These are phyloP conservation scores for Istiophorus platypterus DNA, from an alignment of 2,113 vertebrate species.

Conservation along the genomic window DNA sequence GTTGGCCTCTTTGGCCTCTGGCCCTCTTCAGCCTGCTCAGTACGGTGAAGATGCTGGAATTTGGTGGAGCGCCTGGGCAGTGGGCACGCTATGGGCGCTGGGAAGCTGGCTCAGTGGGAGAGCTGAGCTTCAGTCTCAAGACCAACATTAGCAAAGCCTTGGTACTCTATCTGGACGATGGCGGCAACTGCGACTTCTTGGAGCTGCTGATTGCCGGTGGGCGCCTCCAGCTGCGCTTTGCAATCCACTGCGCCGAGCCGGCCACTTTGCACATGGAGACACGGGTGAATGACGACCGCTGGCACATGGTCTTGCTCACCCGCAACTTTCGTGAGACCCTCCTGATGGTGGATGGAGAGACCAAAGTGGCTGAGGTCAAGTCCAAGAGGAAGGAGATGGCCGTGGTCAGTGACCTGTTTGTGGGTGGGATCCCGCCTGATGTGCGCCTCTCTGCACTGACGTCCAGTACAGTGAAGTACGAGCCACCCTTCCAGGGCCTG, in stretches of 20 bases:
- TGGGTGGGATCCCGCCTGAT: constrained; percentile 93
- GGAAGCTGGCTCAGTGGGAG: constrained; percentile 89
- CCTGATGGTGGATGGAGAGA: constrained; percentile 91
- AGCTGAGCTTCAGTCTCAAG: constrained; percentile 93
- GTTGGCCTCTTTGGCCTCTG: constrained; percentile 78
- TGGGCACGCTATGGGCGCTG: constrained; percentile 94
- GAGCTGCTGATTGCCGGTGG: constrained; percentile 90
- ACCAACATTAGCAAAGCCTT: constrained; percentile 91
- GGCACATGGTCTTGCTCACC: constrained; percentile 94
- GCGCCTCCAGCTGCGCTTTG: constrained; percentile 90
- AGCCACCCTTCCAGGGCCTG: constrained; percentile 91
- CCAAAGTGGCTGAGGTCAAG: constrained; percentile 89
- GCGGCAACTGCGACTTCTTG: constrained; percentile 95
- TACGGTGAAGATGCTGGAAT: constrained; percentile 85
- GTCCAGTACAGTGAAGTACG: constrained; percentile 94
- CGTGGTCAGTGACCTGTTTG: constrained; percentile 93
- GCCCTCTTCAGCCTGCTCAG: constrained; percentile 69
- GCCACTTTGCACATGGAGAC: constrained; percentile 89
- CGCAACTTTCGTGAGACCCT: constrained; percentile 91
- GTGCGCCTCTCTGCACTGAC: constrained; percentile 93
- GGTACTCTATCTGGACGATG: constrained; percentile 94
- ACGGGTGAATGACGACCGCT: constrained; percentile 89
- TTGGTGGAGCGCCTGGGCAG: constrained; percentile 91
- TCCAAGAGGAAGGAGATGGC: constrained; percentile 94
- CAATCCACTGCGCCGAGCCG: constrained; percentile 92